Evolutionary conservation across 2,113 vertebrate species (phyloP), one percentile per base, ranked within the genome.

Genomic region (Sebastes schlegelii): DNA sequence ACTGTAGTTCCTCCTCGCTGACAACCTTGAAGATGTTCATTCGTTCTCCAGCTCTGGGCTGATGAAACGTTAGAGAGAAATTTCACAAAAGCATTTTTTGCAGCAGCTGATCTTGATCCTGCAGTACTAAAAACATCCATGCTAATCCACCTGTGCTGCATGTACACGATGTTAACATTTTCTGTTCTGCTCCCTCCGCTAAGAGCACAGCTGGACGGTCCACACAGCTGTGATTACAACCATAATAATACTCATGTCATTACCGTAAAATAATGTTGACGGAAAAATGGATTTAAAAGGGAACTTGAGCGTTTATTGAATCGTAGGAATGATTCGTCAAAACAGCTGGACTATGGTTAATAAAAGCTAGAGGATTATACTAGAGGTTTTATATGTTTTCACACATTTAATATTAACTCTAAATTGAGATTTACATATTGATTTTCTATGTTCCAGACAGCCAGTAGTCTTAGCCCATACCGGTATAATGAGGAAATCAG

Each of bases 211-310:
- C 54, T 40, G 26, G 67, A 17, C 46, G 34, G 21, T 43, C 19
- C 43, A 48, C 61, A 79, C 11, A 74, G 76, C 76, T 83, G 52
- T 69, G 52, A 77, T 77, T 55, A 81, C 80, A 74, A 62, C 52
- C 63, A 45, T 64, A n/a, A 68, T 45, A 62, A 75, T 11, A 61
- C 14, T 64, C 40, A 19, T 34, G 34, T 70, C 1, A 26, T 23
- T 65, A 43, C 57, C 16, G 73, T 23, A 6, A 34, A 61, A 40
- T 63, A 72, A 70, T 69, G 21, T 51, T 58, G 51, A 54, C 51
- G 63, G n/a, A 46, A 70, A 68, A 69, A 72, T 55, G 2, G 55
- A 75, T 63, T 10, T 34, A 19, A 52, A 66, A 62, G 21, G 6
- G 6, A 14, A 52, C 6, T 19, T 26, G 4, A 73, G 51, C 61